A percentile compares a stretch with the other conserved stretches of the same genome.
Conservation (phyloP, 1,140 invertebrate species). For the Anagrus nilaparvatae region DNA sequence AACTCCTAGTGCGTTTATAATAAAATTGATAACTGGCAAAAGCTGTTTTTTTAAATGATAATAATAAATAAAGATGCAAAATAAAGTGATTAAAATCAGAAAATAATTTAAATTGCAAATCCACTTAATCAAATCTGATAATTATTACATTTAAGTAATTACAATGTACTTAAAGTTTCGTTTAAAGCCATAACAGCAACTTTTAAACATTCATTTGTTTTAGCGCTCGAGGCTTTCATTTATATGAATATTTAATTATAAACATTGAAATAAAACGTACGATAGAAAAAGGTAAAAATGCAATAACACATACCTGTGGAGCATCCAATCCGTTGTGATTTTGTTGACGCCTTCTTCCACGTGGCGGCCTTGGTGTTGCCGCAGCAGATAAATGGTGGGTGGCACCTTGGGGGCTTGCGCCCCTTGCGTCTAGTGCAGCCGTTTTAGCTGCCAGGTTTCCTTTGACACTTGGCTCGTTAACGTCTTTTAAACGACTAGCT, state of each 20-base stretch:
- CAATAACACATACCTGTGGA: constrained; percentile 30
- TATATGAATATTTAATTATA: background rate
- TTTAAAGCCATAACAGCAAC: too few relatives aligned
- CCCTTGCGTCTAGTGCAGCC: constrained; percentile 37
- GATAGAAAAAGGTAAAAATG: background rate
- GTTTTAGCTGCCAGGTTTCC: constrained; percentile 40
- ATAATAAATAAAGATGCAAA: too few relatives aligned
- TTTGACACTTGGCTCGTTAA: constrained; percentile 38
- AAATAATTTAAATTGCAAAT: too few relatives aligned
- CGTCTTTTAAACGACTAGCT: constrained; percentile 32
- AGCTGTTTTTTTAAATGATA: too few relatives aligned
- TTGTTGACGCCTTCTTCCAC: constrained; percentile 34
- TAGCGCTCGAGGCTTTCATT: background rate
- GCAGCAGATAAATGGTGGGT: constrained; percentile 29
- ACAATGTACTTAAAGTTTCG: too few relatives aligned
- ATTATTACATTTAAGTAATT: too few relatives aligned
- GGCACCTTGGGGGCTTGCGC: constrained; percentile 39
- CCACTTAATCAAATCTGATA: too few relatives aligned
- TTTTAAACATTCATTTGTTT: too few relatives aligned
- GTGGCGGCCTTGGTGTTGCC: constrained; percentile 34
- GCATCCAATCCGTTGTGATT: constrained; percentile 41
- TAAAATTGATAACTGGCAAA: too few relatives aligned
- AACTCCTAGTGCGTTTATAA: too few relatives aligned
- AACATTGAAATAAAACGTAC: background rate
- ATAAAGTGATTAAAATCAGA: too few relatives aligned